Conservation (phyloP, 2,113 vertebrate species). For the pig (Sus scrofa) region DNA sequence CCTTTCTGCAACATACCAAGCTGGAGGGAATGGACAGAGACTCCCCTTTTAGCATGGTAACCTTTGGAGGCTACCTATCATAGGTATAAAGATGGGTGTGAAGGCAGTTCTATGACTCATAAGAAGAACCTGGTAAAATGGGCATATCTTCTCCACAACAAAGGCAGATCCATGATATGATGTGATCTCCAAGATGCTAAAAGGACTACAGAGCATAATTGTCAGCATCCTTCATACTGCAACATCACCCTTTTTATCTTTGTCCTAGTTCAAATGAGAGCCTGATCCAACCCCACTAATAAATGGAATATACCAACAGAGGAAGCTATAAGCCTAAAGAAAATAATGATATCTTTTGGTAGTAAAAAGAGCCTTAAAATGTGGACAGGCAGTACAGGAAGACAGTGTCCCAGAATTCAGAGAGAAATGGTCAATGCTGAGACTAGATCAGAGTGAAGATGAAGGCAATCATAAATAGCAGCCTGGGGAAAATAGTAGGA, state of each 20-base stretch:
- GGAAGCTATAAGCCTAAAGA: neutral
- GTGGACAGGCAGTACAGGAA: neutral
- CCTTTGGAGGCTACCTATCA: neutral
- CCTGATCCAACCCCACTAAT: neutral
- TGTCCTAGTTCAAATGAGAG: neutral
- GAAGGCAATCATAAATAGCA: neutral
- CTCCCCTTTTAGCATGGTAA: accelerated
- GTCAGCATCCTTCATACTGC: too few species aligned
- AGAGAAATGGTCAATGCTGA: neutral
- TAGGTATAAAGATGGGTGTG: neutral
- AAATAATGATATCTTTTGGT: neutral
- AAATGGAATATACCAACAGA: neutral
- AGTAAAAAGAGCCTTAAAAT: neutral
- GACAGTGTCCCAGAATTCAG: neutral
- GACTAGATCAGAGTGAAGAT: neutral
- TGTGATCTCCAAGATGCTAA: neutral
- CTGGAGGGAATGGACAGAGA: neutral
- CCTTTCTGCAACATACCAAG: neutral
- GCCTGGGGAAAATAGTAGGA: neutral
- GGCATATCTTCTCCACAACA: neutral
- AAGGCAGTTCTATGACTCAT: neutral
- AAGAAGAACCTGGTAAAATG: neutral
- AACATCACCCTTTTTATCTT: too few species aligned
- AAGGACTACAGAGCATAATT: neutral
- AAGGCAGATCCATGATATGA: neutral